phyloP scores from a whole-genome alignment of 2,113 vertebrate species.

The Actinemys pallida region DNA sequence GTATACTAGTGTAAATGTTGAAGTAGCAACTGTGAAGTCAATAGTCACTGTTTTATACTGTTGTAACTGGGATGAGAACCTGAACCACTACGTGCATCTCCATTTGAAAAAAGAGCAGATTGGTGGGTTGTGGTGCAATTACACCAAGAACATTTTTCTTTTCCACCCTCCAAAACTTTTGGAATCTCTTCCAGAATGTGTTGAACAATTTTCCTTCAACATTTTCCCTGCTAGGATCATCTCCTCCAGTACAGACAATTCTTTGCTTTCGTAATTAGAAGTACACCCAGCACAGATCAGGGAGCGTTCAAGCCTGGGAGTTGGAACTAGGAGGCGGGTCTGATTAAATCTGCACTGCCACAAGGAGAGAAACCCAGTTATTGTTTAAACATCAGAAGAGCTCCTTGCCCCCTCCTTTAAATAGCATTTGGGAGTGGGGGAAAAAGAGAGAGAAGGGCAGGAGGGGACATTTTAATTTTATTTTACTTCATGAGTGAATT shows the following conservation, averaged over 20 bases:
- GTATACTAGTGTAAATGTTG: neutral
- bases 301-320: conserved; percentile 73
- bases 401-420: conserved; percentile 52
- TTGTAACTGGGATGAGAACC: neutral
- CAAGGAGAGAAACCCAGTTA: conserved; percentile 69
- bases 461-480: neutral
- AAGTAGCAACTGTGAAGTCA: neutral
- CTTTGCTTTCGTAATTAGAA: conserved; percentile 77
- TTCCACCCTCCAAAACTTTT: conserved; percentile 40
- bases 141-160: neutral
- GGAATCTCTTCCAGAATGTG: conserved; percentile 40
- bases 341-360: conserved; percentile 75
- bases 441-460: no score
- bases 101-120: neutral
- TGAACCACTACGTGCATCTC: neutral
- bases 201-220: conserved; percentile 35
- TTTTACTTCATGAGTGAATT: neutral
- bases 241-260: conserved; percentile 67
- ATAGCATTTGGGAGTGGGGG: neutral
- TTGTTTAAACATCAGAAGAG: conserved; percentile 67
- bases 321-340: conserved; percentile 74
- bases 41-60: neutral
- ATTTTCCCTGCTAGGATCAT: conserved; percentile 66
- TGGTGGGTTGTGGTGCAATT: neutral
- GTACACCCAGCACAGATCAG: conserved; percentile 74